Evolutionary conservation across 2,888 invertebrate genomes (phyloP).

Genomic region (Leptura quadrifasciata): DNA sequence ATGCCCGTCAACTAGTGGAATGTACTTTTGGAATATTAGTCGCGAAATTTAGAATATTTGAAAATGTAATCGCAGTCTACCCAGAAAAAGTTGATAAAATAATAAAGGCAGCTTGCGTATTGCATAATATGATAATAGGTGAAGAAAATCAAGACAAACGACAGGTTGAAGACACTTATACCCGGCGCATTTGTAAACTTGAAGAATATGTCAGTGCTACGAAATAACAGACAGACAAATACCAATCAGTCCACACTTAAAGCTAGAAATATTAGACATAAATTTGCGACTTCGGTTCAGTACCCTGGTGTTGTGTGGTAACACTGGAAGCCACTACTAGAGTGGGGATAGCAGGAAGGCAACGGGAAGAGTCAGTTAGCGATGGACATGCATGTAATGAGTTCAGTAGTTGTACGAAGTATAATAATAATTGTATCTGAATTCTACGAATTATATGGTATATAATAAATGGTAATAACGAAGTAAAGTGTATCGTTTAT

Average conservation of each 20-base stretch:
- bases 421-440: too few species aligned
- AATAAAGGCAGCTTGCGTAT: constrained; percentile 4
- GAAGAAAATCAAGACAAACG: background rate
- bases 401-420: too few species aligned
- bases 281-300: too few species aligned
- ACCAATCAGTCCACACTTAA: background rate
- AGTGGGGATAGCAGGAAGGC: too few species aligned
- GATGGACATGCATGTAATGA: too few species aligned
- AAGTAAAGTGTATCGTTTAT: too few species aligned
- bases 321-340: too few species aligned
- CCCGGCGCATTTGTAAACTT: background rate
- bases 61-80: background rate
- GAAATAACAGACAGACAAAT: background rate
- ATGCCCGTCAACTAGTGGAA: constrained; percentile 5
- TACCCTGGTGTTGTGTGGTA: too few species aligned
- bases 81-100: constrained; percentile 17
- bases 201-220: background rate
- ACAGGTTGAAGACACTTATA: background rate
- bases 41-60: constrained; percentile 8
- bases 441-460: too few species aligned
- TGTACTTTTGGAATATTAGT: constrained; percentile 14
- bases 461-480: too few species aligned
- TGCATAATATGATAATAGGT: constrained; percentile 13
- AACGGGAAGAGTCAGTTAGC: too few species aligned
- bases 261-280: background rate